A percentile compares a stretch with the other conserved stretches of the same genome.
Conservation (phyloP, 2,888 invertebrate genomes). For the Falcaria lacertinaria region DNA sequence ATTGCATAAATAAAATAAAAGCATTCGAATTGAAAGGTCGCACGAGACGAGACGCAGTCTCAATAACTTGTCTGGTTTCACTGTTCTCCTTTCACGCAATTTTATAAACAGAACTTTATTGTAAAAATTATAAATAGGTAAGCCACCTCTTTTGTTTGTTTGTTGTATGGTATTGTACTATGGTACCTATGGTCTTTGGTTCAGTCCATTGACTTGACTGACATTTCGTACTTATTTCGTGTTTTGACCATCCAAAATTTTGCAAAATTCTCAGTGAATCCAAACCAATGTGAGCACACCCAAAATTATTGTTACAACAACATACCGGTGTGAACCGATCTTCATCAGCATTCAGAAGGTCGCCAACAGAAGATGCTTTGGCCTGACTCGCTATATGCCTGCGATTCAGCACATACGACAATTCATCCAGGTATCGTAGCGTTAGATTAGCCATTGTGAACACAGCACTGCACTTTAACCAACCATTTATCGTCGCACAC, state of each 20-base stretch:
- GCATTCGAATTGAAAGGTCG: slow-evolving; percentile 17
- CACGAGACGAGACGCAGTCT: slow-evolving; percentile 13
- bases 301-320: slow-evolving; percentile 9
- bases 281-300: slow-evolving; percentile 9
- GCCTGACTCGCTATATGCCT: slow-evolving; percentile 62
- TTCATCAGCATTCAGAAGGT: slow-evolving; percentile 68
- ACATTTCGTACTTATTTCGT: not conserved
- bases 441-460: slow-evolving; percentile 68
- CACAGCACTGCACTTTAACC: slow-evolving; percentile 31
- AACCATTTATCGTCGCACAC: slow-evolving; percentile 33
- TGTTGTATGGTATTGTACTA: no score
- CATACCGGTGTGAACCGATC: slow-evolving; percentile 65
- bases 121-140: no score
- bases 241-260: not conserved
- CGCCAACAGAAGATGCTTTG: slow-evolving; percentile 73
- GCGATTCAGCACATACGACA: slow-evolving; percentile 71
- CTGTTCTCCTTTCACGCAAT: slow-evolving; percentile 15
- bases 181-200: no score
- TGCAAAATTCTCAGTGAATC: slow-evolving; percentile 3
- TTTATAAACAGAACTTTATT: not conserved
- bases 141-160: no score
- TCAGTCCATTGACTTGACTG: not conserved
- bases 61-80: slow-evolving; percentile 22
- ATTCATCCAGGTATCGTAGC: slow-evolving; percentile 73
- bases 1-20: not conserved